Evolutionary conservation across 2,888 invertebrate genomes (phyloP).

Genomic region (Thalpophila matura): DNA sequence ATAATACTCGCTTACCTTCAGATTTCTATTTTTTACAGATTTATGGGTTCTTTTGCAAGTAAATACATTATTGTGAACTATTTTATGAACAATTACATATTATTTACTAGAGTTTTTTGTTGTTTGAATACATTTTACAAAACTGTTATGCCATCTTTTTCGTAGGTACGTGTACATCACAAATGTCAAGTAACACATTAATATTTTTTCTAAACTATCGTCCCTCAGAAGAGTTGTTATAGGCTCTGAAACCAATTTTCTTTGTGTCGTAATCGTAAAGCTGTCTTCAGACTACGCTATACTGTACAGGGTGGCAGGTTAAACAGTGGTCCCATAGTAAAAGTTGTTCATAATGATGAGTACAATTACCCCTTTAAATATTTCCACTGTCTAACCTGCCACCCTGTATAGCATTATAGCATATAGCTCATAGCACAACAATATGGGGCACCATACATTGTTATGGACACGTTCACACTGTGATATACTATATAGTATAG

Average conservation of each 20-base stretch:
- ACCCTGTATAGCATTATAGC: too few relatives aligned
- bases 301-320: too few relatives aligned
- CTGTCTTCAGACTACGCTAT: too few relatives aligned
- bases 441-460: too few relatives aligned
- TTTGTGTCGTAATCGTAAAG: too few relatives aligned
- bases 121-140: slow-evolving; percentile 18
- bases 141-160: slow-evolving; percentile 35
- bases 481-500: too few relatives aligned
- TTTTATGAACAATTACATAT: background rate
- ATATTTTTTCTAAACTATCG: background rate
- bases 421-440: too few relatives aligned
- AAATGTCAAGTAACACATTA: slow-evolving; percentile 12
- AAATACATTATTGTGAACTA: slow-evolving; percentile 25
- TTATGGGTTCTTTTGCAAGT: slow-evolving; percentile 11
- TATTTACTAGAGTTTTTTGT: slow-evolving; percentile 12
- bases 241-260: background rate
- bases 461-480: too few relatives aligned
- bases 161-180: slow-evolving; percentile 10
- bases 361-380: too few relatives aligned
- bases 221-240: background rate
- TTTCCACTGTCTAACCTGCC: too few relatives aligned
- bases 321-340: too few relatives aligned
- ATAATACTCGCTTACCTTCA: slow-evolving; percentile 13
- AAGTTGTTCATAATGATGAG: too few relatives aligned
- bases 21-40: background rate